phyloP scores from a whole-genome alignment of 2,888 invertebrate genomes.

The Chrysotoxum bicinctum region DNA sequence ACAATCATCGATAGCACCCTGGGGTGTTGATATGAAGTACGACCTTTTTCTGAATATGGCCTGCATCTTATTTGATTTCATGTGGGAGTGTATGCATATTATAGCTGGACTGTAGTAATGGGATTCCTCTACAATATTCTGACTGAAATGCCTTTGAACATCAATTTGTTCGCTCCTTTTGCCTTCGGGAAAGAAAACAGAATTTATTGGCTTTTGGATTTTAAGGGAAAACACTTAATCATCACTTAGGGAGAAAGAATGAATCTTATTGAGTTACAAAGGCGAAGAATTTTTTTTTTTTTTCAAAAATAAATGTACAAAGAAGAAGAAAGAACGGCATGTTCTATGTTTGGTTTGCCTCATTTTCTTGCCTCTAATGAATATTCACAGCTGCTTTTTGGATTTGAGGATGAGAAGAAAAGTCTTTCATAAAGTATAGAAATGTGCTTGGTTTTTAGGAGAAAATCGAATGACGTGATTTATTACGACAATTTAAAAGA shows the following conservation, averaged over 20 bases:
- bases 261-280: slow-evolving; percentile 49
- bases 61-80: slow-evolving; percentile 50
- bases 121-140: background rate
- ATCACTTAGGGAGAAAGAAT: slow-evolving; percentile 56
- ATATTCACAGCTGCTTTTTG: slow-evolving; percentile 62
- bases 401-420: slow-evolving; percentile 31
- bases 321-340: slow-evolving; percentile 14
- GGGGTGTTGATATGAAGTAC: slow-evolving; percentile 66
- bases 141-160: slow-evolving; percentile 44
- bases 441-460: background rate
- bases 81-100: slow-evolving; percentile 2
- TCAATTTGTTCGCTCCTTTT: slow-evolving; percentile 53
- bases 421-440: background rate
- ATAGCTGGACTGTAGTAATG: slow-evolving; percentile 21
- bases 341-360: slow-evolving; percentile 43
- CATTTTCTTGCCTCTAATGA: slow-evolving; percentile 29
- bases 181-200: slow-evolving; percentile 12
- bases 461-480: slow-evolving; percentile 38
- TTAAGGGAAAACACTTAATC: slow-evolving; percentile 63
- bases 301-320: background rate
- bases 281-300: slow-evolving; percentile 37
- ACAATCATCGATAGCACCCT: slow-evolving; percentile 70
- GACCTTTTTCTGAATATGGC: slow-evolving; percentile 58
- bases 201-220: slow-evolving; percentile 64
- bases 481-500: slow-evolving; percentile 26